phyloP scores from a whole-genome alignment of 2,797 vertebrate genomes.

The Xenopus petersii region DNA sequence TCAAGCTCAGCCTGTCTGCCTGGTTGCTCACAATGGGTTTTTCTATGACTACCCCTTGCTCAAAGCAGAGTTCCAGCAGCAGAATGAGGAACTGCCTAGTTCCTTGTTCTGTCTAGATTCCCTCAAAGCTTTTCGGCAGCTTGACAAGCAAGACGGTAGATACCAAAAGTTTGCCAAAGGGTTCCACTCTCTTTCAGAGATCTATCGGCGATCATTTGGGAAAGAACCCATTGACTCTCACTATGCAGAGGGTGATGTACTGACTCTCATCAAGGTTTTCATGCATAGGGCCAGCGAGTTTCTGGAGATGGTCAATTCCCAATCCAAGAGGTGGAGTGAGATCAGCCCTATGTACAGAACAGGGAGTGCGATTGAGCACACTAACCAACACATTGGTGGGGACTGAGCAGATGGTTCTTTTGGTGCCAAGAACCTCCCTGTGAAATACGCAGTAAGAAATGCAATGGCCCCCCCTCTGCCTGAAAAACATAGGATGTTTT shows the following conservation, averaged over 20 bases:
- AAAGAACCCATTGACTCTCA: constrained; percentile 51
- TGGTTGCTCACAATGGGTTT: constrained; percentile 64
- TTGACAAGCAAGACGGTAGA: constrained; percentile 45
- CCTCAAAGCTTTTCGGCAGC: constrained; percentile 47
- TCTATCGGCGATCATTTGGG: constrained; percentile 54
- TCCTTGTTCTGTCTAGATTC: constrained; percentile 59
- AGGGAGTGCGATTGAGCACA: neutral
- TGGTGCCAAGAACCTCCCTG: too few species aligned
- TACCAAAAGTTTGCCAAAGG: constrained; percentile 22
- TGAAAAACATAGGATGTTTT: too few species aligned
- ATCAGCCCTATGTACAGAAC: constrained; percentile 56
- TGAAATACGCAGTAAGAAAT: too few species aligned
- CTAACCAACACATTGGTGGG: neutral
- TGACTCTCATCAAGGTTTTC: constrained; percentile 59
- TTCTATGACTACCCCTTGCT: constrained; percentile 63
- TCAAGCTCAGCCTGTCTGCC: constrained; percentile 60
- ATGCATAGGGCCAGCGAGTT: constrained; percentile 50
- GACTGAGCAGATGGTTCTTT: too few species aligned
- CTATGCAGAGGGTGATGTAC: constrained; percentile 59
- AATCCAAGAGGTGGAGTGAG: constrained; percentile 51
- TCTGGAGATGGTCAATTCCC: constrained; percentile 47
- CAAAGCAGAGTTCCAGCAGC: constrained; percentile 53
- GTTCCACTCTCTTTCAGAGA: constrained; percentile 53
- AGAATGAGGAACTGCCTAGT: constrained; percentile 47
- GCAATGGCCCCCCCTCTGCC: too few species aligned